Conservation (phyloP, 2,113 vertebrate genomes). For the Philantomba maxwellii region DNA sequence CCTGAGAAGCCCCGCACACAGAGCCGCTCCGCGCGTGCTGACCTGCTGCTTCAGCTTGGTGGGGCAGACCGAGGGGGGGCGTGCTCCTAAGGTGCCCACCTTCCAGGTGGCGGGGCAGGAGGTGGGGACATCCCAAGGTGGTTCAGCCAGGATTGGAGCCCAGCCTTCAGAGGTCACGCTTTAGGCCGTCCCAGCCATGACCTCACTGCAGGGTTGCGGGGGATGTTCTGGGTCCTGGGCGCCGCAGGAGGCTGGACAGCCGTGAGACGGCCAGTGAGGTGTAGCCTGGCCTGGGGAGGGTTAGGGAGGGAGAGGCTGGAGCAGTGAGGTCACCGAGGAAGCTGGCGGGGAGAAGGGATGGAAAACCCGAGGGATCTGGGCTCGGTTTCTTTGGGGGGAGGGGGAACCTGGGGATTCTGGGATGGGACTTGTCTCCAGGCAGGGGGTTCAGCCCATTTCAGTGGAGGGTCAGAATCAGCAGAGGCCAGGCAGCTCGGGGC, state of each 20-base stretch:
- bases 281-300: background rate
- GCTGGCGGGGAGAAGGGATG: background rate
- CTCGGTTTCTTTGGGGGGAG: background rate
- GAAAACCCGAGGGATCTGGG: background rate
- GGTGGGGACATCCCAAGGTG: background rate
- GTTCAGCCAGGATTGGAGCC: background rate
- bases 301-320: background rate
- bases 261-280: background rate
- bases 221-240: background rate
- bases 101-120: background rate
- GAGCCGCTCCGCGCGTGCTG: background rate
- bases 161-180: background rate
- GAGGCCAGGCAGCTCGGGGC: background rate
- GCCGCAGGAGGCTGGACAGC: background rate
- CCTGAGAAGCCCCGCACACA: background rate
- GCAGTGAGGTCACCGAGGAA: background rate
- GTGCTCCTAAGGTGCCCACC: background rate
- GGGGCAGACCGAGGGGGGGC: background rate
- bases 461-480: background rate
- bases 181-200: background rate
- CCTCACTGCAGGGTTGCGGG: background rate
- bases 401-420: conserved; percentile 1
- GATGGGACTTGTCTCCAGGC: background rate
- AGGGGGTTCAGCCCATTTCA: background rate
- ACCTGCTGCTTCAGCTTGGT: background rate